Evolutionary conservation across 2,888 invertebrate species (phyloP), one percentile per base, ranked within the genome.

Genomic region (Drosophila affinis): DNA sequence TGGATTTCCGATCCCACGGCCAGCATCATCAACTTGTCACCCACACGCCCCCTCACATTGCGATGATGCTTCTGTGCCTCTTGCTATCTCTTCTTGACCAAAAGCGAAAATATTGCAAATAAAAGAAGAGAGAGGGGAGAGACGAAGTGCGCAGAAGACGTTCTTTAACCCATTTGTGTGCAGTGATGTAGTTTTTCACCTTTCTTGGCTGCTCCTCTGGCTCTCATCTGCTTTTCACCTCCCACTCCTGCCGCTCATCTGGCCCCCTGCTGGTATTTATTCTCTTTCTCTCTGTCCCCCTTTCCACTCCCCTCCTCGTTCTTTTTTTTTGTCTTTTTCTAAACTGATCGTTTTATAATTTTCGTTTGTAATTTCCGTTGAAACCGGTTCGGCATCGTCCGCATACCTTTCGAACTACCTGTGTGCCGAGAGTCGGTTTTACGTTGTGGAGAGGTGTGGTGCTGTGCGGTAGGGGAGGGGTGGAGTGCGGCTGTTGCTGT

Each of bases 301-400:
- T 72, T 51, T 55, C 48, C 54, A 51, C 57, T 52, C 59, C 56
- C 72, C 3, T 24, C 24, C 24, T 24, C 24, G 3, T 59, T 76
- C 24, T 24, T 59, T 76, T 59, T 72, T 49, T 62, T 60, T 56
- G 59, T 74, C 53, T 73, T 88, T 39, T 88, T 88, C 86, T 88
- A 87, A 85, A 87, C 89, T 88, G 89, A 87, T 87, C 89, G 89
- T 89, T 88, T 87, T 87, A 89, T 83, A 90, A 89, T 88, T 86
- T 90, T 88, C 87, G 90, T 87, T 86, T 91, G 90, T 90, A 91
- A 91, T 92, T 92, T 92, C 92, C 92, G 92, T 89, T 92, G 87
- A 90, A 91, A 92, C 92, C 91, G 92, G 92, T 92, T 92, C 82
- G 72, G 84, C 83, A 87, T 88, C 90, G 89, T 87, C 86, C 88